These are phyloP conservation scores for Paedocypris micromegethes DNA, from an alignment of 2,797 vertebrate genomes.

Conservation along the genomic window DNA sequence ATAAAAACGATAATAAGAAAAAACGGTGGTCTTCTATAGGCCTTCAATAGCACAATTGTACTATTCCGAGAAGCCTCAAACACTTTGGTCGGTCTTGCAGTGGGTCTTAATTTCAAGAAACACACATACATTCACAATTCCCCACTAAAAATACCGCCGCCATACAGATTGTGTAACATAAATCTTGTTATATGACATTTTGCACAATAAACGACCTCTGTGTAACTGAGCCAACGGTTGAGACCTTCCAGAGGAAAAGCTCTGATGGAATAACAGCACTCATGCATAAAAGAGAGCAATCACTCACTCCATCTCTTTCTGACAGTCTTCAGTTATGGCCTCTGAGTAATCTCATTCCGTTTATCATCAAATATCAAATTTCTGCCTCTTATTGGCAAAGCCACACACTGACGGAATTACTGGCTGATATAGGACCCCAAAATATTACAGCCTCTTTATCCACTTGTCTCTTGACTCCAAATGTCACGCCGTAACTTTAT, in stretches of 20 bases:
- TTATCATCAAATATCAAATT: slow-evolving; percentile 77
- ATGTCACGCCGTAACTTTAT: slow-evolving; percentile 40
- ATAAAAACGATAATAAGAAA: too few species aligned
- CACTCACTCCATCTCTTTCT: slow-evolving; percentile 71
- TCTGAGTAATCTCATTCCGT: slow-evolving; percentile 73
- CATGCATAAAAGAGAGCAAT: slow-evolving; percentile 71
- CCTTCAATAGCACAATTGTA: too few species aligned
- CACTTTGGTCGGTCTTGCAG: too few species aligned
- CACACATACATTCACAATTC: slow-evolving; percentile 7
- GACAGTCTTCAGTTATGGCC: slow-evolving; percentile 75
- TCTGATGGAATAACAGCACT: slow-evolving; percentile 72
- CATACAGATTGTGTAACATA: slow-evolving; percentile 65
- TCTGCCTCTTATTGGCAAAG: slow-evolving; percentile 70
- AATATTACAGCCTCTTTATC: slow-evolving; percentile 45
- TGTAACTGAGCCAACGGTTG: slow-evolving; percentile 48
- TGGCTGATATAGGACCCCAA: slow-evolving; percentile 39
- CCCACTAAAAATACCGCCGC: slow-evolving; percentile 63
- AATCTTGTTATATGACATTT: slow-evolving; percentile 73
- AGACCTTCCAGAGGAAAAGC: slow-evolving; percentile 51
- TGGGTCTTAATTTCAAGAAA: not conserved
- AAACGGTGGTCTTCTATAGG: too few species aligned
- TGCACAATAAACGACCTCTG: slow-evolving; percentile 62
- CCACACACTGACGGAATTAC: slow-evolving; percentile 53
- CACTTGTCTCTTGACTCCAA: slow-evolving; percentile 31
- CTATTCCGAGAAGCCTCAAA: too few species aligned